Evolutionary conservation across 2,888 invertebrate species (phyloP).

Genomic region (Acanthacorydalis orientalis): DNA sequence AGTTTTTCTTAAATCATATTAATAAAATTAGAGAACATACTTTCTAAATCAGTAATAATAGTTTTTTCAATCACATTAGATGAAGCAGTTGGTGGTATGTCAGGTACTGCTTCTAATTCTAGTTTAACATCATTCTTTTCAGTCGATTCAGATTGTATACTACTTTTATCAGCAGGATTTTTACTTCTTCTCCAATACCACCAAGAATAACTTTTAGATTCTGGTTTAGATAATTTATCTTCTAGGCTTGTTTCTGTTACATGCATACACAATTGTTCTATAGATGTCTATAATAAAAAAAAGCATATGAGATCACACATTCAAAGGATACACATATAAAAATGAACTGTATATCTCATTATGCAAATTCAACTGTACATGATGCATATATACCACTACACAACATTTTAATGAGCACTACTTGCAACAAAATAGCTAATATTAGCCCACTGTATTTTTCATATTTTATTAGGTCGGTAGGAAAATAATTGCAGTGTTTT

Average conservation of each 20-base stretch:
- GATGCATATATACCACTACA: no score
- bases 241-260: constrained; percentile 17
- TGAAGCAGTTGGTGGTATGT: constrained; percentile 1
- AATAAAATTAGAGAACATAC: neutral
- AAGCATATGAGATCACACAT: neutral
- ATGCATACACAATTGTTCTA: constrained; percentile 24
- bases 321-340: no score
- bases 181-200: constrained; percentile 45
- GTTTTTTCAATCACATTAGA: constrained; percentile 9
- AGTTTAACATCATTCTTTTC: constrained; percentile 10
- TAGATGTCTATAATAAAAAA: constrained; percentile 17
- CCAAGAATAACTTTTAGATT: constrained; percentile 41
- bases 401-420: no score
- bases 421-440: no score
- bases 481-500: no score
- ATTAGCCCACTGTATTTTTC: no score
- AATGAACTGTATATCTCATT: no score
- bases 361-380: no score
- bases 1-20: neutral
- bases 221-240: constrained; percentile 15
- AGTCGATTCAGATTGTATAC: constrained; percentile 11
- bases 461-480: no score
- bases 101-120: constrained; percentile 2
- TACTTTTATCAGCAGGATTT: constrained; percentile 12
- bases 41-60: constrained; percentile 4